These are phyloP conservation scores for Cremastinae sp. DNA, from an alignment of 2,888 invertebrate genomes.

Conservation along the genomic window DNA sequence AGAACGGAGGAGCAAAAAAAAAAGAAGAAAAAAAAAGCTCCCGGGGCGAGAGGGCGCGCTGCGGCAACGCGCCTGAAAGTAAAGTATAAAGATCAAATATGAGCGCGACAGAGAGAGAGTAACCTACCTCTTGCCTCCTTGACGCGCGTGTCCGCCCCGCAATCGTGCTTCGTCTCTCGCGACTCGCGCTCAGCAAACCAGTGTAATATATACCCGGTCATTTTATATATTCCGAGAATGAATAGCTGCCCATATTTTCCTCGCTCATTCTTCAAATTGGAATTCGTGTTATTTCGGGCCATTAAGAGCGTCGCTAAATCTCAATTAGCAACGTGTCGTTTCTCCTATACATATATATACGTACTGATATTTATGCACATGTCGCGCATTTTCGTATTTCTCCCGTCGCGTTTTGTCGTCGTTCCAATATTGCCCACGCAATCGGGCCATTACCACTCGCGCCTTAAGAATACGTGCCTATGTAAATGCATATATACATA, in stretches of 20 bases:
- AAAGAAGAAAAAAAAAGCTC: slow-evolving; percentile 32
- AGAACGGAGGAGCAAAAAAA: slow-evolving; percentile 49
- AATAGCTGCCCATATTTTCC: slow-evolving; percentile 73
- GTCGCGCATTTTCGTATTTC: slow-evolving; percentile 51
- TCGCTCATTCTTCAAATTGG: slow-evolving; percentile 76
- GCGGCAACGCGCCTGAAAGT: slow-evolving; percentile 24
- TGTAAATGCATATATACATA: slow-evolving; percentile 28
- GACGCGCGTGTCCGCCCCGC: slow-evolving; percentile 10
- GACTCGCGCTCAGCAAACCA: slow-evolving; percentile 70
- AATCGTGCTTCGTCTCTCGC: slow-evolving; percentile 58
- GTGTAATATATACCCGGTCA: slow-evolving; percentile 77
- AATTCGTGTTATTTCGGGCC: slow-evolving; percentile 78
- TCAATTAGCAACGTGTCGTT: slow-evolving; percentile 75
- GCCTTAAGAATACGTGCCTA: slow-evolving; percentile 14
- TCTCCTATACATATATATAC: slow-evolving; percentile 24
- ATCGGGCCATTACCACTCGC: slow-evolving; percentile 36
- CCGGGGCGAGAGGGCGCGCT: too few species aligned
- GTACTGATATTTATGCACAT: slow-evolving; percentile 17
- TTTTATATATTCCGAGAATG: slow-evolving; percentile 75
- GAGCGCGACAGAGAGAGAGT: slow-evolving; percentile 48
- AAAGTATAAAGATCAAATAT: slow-evolving; percentile 32
- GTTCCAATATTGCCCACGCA: slow-evolving; percentile 49
- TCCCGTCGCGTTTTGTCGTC: slow-evolving; percentile 44
- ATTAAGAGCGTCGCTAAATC: slow-evolving; percentile 78
- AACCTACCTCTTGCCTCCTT: too few species aligned